Base-by-base conservation (phyloP, 1,140 invertebrate species). In the Gonatopus flavifemur region DNA sequence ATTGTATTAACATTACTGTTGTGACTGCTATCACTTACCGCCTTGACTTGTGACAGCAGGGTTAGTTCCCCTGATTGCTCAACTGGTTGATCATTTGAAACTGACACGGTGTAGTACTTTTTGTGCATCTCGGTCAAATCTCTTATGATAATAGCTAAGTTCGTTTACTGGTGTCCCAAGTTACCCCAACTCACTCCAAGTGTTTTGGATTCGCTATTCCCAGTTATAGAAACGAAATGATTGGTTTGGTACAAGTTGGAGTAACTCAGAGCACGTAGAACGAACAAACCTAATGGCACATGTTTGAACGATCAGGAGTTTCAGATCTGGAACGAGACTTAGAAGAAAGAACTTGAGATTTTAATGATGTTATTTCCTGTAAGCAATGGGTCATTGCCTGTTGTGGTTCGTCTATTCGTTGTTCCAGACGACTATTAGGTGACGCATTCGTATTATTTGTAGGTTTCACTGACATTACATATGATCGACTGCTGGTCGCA, bases 61-160 rank as follows among this genome's bases (percentile, higher is more conserved):
- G 12, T n/a, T 43, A 18, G 40, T 41, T 44, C 41, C 40, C 38
- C 38, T 13, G 52, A 19, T 28, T 15, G 10, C 19, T n/a, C n/a
- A n/a, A n/a, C n/a, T n/a, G n/a, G n/a, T n/a, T n/a, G n/a, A 13
- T 13, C 10, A 13, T 0, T 5, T 7, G 22, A 41, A 49, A 12
- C 6, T 9, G 19, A 21, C 10, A 4, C 5, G 32, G 4, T 9
- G 1, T n/a, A 10, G 4, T n/a, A 37, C 44, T 10, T 39, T 49
- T 6, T 25, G 5, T 25, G 46, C 46, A 18, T 20, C 21, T 10
- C 46, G 15, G 6, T 22, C 36, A 21, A 25, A 36, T 33, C 19
- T 28, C 10, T 52, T 45, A 47, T 46, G 38, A 20, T 25, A 48
- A 33, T 25, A 52, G n/a, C n/a, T n/a, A n/a, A n/a, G n/a, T n/a